phyloP scores from a whole-genome alignment of 2,113 vertebrate species.

The Ahaetulla prasina region DNA sequence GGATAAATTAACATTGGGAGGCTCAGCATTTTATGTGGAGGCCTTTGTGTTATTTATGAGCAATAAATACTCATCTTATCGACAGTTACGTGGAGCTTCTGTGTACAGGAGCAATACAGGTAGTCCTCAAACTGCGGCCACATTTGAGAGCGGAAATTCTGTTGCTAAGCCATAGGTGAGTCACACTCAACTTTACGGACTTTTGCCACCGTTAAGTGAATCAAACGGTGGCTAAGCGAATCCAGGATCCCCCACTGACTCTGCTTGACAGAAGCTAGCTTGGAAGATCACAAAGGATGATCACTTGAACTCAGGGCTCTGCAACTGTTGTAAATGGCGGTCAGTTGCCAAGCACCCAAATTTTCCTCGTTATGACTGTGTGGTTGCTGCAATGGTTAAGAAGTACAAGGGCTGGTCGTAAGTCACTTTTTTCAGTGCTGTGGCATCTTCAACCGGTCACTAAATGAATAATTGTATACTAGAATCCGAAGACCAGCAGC shows the following conservation, averaged over 20 bases:
- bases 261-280: background rate
- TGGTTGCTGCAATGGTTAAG: too few species aligned
- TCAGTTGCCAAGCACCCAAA: too few species aligned
- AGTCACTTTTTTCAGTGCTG: background rate
- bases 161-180: background rate
- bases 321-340: too few species aligned
- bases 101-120: background rate
- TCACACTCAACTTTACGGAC: background rate
- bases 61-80: background rate
- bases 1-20: background rate
- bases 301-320: background rate
- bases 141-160: background rate
- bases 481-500: background rate
- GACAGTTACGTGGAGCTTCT: background rate
- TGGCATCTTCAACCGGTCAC: background rate
- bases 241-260: background rate
- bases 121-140: background rate
- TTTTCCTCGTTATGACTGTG: too few species aligned
- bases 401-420: too few species aligned
- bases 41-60: background rate
- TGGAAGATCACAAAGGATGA: background rate
- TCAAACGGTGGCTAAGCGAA: background rate
- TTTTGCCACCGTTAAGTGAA: background rate
- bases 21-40: background rate
- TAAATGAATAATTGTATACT: too few species aligned